Evolutionary conservation across 2,113 vertebrate genomes (phyloP).

Genomic region (Galemys pyrenaicus): DNA sequence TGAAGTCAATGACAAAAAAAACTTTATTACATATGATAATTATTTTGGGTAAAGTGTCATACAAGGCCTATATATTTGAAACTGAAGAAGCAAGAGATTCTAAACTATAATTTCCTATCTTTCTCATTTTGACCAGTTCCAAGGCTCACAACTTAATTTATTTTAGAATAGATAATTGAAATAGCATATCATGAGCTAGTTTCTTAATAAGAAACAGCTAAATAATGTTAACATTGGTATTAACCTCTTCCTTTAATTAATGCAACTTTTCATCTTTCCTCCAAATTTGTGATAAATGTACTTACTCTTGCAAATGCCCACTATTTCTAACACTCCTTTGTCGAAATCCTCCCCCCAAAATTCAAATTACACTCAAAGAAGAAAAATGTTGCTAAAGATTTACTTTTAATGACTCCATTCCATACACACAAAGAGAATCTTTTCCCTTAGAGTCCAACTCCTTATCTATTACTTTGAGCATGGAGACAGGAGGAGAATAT

Average conservation of each 20-base stretch:
- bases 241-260: slow-evolving; percentile 35
- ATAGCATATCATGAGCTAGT: slow-evolving; percentile 65
- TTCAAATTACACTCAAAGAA: background rate
- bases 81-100: slow-evolving; percentile 58
- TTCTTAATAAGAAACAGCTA: slow-evolving; percentile 76
- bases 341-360: background rate
- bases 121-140: slow-evolving; percentile 64
- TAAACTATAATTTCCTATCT: slow-evolving; percentile 70
- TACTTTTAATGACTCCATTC: background rate
- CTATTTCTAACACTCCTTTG: background rate
- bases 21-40: slow-evolving; percentile 70
- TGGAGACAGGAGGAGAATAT: background rate
- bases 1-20: slow-evolving; percentile 44
- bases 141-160: slow-evolving; percentile 35
- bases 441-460: background rate
- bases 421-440: background rate
- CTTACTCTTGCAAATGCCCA: background rate
- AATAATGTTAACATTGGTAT: slow-evolving; percentile 63
- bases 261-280: background rate
- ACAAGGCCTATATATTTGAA: slow-evolving; percentile 63
- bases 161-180: slow-evolving; percentile 36
- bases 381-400: slow-evolving; percentile 16
- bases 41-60: slow-evolving; percentile 63
- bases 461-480: background rate
- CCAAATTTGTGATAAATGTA: background rate